Conservation (phyloP, 2,797 vertebrate species). For the Paguma larvata region DNA sequence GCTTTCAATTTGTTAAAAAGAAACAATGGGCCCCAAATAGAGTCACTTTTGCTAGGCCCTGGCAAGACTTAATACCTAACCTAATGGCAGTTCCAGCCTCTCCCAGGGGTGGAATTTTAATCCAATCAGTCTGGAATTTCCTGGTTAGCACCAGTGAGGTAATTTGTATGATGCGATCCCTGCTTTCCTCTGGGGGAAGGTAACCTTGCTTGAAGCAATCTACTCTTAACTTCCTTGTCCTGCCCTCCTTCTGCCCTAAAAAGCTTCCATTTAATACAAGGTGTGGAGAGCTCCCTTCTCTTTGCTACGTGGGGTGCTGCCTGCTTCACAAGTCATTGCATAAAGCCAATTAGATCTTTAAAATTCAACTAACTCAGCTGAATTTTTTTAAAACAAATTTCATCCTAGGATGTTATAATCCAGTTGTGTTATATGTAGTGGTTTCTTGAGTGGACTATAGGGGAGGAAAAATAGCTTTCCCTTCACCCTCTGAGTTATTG, state of each 20-base stretch:
- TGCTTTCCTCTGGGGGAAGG: not conserved
- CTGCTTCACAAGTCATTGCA: not conserved
- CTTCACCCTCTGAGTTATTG: not conserved
- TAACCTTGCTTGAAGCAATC: not conserved
- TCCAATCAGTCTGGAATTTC: not conserved
- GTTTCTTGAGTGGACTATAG: not conserved
- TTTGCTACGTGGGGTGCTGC: not conserved
- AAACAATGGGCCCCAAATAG: not conserved
- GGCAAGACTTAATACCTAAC: not conserved
- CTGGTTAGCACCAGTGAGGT: not conserved
- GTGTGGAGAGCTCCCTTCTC: not conserved
- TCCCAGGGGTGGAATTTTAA: not conserved
- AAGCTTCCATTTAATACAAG: not conserved
- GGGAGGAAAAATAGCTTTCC: not conserved
- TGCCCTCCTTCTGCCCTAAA: not conserved
- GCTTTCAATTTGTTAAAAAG: not conserved
- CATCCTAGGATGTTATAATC: not conserved
- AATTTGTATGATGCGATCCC: not conserved
- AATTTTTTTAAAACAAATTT: not conserved
- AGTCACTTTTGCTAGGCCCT: not conserved
- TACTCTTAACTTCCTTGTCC: not conserved
- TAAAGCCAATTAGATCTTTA: not conserved
- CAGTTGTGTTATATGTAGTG: not conserved
- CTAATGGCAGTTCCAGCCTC: not conserved
- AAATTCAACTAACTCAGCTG: not conserved